A percentile compares a stretch with the other conserved stretches of the same genome.
Evolutionary conservation across 1,140 invertebrate species (phyloP).

Genomic region (Tyrophagus putrescentiae): DNA sequence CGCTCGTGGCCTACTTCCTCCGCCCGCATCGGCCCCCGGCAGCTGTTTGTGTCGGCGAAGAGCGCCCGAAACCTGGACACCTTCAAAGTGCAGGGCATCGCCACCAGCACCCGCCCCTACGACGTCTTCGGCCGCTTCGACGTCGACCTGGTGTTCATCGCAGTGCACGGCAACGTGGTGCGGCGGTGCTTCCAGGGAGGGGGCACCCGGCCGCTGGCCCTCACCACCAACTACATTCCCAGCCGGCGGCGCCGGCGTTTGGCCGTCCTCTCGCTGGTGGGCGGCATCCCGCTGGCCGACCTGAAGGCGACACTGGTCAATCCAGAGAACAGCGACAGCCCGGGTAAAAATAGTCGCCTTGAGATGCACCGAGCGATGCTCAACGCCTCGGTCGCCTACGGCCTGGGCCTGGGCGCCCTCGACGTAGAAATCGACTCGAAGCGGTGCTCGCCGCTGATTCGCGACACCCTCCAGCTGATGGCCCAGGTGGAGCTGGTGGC

Average conservation of each 20-base stretch:
- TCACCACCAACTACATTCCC: slow-evolving; percentile 22
- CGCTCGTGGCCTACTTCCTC: slow-evolving; percentile 18
- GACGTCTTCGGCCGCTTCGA: slow-evolving; percentile 22
- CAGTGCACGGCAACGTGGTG: slow-evolving; percentile 18
- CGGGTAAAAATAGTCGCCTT: neutral
- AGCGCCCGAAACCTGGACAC: slow-evolving; percentile 16
- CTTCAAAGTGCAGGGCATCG: slow-evolving; percentile 19
- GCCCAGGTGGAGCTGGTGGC: slow-evolving; percentile 8
- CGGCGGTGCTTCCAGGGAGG: slow-evolving; percentile 19
- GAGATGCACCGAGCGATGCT: slow-evolving; percentile 16
- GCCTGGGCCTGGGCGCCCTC: slow-evolving; percentile 13
- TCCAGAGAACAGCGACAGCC: slow-evolving; percentile 18
- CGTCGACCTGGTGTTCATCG: slow-evolving; percentile 21
- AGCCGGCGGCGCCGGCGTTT: slow-evolving; percentile 12
- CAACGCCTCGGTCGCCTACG: slow-evolving; percentile 19
- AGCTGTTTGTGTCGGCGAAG: slow-evolving; percentile 19
- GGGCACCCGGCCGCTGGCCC: slow-evolving; percentile 8
- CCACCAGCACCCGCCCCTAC: slow-evolving; percentile 11
- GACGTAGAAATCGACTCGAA: slow-evolving; percentile 18
- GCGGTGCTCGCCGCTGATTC: slow-evolving; percentile 14
- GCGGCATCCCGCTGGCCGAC: slow-evolving; percentile 10
- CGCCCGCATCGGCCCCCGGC: slow-evolving; percentile 18
- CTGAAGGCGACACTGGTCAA: slow-evolving; percentile 9
- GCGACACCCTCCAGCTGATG: neutral
- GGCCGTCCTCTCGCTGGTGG: slow-evolving; percentile 10